Conservation (phyloP, 2,797 vertebrate genomes). For the Bucorvus abyssinicus region DNA sequence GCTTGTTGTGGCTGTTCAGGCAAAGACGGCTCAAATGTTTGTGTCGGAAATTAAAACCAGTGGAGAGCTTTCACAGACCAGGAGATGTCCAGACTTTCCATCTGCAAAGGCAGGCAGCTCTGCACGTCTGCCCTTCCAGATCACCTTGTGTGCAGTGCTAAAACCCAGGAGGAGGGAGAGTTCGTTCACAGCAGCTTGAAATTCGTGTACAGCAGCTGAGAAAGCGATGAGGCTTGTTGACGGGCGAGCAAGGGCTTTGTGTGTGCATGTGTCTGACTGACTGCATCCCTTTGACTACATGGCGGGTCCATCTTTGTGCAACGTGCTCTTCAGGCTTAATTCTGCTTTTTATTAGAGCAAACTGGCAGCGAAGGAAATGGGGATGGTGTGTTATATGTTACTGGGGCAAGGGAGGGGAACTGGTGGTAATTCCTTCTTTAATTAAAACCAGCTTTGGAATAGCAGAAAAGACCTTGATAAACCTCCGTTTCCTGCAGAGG, state of each 20-base stretch:
- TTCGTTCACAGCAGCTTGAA: not conserved
- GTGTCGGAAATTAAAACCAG: not conserved
- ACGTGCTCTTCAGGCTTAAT: constrained; percentile 34
- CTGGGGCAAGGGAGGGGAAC: constrained; percentile 23
- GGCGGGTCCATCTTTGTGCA: not conserved
- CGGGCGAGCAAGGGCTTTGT: not conserved
- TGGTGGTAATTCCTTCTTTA: constrained; percentile 34
- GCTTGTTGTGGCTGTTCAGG: not conserved
- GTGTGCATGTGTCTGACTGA: not conserved
- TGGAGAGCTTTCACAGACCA: not conserved
- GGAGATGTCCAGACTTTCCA: not conserved
- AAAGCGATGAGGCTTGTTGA: not conserved
- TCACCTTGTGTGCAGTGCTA: not conserved
- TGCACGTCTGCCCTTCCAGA: not conserved
- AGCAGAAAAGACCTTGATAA: constrained; percentile 58
- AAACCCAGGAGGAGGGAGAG: not conserved
- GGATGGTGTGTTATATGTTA: constrained; percentile 37
- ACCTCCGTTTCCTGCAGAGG: constrained; percentile 8
- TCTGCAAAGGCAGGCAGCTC: not conserved
- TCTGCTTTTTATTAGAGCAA: constrained; percentile 64
- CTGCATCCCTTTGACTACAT: not conserved
- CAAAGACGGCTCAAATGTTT: not conserved
- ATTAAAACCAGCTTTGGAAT: constrained; percentile 19
- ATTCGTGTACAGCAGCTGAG: not conserved
- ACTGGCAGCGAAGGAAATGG: constrained; percentile 19